Base-by-base conservation (phyloP, 2,797 vertebrate species). In the Megalops cyprinoides region DNA sequence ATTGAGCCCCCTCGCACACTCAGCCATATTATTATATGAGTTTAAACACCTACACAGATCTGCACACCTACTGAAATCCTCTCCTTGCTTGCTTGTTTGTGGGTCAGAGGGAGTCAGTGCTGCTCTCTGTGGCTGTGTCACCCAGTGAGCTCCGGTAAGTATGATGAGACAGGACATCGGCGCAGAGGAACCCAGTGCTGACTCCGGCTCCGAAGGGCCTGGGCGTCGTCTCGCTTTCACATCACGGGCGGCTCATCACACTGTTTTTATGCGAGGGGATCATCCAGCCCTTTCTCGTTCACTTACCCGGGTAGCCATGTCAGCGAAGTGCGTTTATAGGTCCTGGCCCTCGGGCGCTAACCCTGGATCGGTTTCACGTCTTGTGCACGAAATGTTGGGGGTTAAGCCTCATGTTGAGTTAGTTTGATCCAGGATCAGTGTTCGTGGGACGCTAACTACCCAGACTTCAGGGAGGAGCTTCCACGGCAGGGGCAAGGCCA, bases 101-200 rank as follows among this genome's bases (percentile, higher is more conserved):
- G 82, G 87, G 75, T 76, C 3, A 75, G 60, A 28, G 28, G 2
- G 79, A 81, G 77, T 85, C 83, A 49, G 6, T 83, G 73, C n/a
- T 65, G 73, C n/a, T 65, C 6, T 73, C 84, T 87, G 83, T 84
- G 74, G 85, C 83, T 82, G 78, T 86, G 86, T 83, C 85, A 79
- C 83, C 79, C 85, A 84, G 76, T 79, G 79, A 84, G 83, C 10
- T 90, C 83, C 73, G 39, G 77, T 86, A 86, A 88, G 65, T 79
- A 83, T 88, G 49, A 90, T 88, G 74, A 51, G 69, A 79, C 82
- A 78, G 79, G 79, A 78, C 77, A 80, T 37, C 23, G 15, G 65
- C n/a, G 65, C n/a, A n/a, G n/a, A n/a, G 15, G 37, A 69, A 37
- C 34, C 18, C 15, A 12, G 37, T 69, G 65, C 65, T 69, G 65